A percentile compares a stretch with the other conserved stretches of the same genome.
These are phyloP conservation scores for Eupeodes corollae DNA, from an alignment of 1,140 invertebrate genomes.

Conservation along the genomic window DNA sequence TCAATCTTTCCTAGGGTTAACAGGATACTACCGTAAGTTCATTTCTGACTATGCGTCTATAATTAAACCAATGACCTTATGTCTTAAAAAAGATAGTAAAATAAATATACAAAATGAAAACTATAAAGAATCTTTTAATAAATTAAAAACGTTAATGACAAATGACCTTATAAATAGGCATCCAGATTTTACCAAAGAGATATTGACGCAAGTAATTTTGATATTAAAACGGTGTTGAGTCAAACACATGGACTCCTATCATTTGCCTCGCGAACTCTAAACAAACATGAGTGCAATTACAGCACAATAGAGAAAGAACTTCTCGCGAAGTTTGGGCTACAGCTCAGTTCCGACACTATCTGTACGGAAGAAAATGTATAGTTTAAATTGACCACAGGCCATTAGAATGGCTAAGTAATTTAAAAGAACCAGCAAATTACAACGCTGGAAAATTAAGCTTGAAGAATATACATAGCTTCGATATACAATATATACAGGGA, in stretches of 20 bases:
- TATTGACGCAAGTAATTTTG: constrained; percentile 11
- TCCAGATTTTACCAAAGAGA: constrained; percentile 12
- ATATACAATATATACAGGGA: constrained; percentile 11
- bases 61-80: constrained; percentile 4
- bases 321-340: constrained; percentile 31
- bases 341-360: constrained; percentile 33
- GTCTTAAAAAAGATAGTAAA: constrained; percentile 5
- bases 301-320: constrained; percentile 18
- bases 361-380: no score
- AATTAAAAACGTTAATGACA: constrained; percentile 1
- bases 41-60: constrained; percentile 7
- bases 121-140: neutral
- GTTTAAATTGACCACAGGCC: constrained; percentile 10
- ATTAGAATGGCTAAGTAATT: constrained; percentile 8
- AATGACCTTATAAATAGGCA: constrained; percentile 8
- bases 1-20: constrained; percentile 18
- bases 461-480: constrained; percentile 12
- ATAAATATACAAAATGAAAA: neutral
- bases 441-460: constrained; percentile 10
- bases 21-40: constrained; percentile 9
- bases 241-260: constrained; percentile 11
- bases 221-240: no score
- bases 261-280: constrained; percentile 9
- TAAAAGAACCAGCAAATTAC: constrained; percentile 11
- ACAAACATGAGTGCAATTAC: no score